A percentile compares a stretch with the other conserved stretches of the same genome.
Evolutionary conservation across 2,888 invertebrate species (phyloP).

Genomic region (Hoplodrina blanda): DNA sequence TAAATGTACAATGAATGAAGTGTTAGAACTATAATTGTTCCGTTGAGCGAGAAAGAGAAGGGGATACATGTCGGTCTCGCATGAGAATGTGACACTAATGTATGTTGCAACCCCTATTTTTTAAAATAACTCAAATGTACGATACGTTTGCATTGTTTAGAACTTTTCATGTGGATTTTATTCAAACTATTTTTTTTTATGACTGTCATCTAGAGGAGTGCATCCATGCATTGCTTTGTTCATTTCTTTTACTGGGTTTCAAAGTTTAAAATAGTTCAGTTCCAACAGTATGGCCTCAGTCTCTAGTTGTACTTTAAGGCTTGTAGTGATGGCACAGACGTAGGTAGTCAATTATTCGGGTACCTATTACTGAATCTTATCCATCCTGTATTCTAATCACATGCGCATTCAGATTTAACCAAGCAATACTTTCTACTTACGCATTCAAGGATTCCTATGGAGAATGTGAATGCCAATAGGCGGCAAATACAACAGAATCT

Average conservation of each 20-base stretch:
- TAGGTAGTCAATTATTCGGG: background rate
- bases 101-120: conserved; percentile 49
- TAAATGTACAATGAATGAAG: conserved; percentile 59
- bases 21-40: conserved; percentile 64
- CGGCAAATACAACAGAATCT: conserved; percentile 56
- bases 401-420: background rate
- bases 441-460: background rate
- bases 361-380: background rate
- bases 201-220: conserved; percentile 31
- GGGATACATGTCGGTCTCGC: background rate
- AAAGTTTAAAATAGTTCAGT: background rate
- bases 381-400: too few relatives aligned
- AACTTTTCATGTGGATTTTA: conserved; percentile 28
- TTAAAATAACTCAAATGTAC: conserved; percentile 53
- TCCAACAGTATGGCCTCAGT: background rate
- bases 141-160: conserved; percentile 37
- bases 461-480: conserved; percentile 50
- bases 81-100: conserved; percentile 41
- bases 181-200: conserved; percentile 28
- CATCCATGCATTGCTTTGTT: conserved; percentile 15
- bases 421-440: conserved; percentile 15
- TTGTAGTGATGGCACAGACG: background rate
- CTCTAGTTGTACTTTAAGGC: too few relatives aligned
- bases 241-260: background rate
- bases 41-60: conserved; percentile 36